These are phyloP conservation scores for Tetragnatha versicolor DNA, from an alignment of 1,140 invertebrate genomes.

Conservation along the genomic window DNA sequence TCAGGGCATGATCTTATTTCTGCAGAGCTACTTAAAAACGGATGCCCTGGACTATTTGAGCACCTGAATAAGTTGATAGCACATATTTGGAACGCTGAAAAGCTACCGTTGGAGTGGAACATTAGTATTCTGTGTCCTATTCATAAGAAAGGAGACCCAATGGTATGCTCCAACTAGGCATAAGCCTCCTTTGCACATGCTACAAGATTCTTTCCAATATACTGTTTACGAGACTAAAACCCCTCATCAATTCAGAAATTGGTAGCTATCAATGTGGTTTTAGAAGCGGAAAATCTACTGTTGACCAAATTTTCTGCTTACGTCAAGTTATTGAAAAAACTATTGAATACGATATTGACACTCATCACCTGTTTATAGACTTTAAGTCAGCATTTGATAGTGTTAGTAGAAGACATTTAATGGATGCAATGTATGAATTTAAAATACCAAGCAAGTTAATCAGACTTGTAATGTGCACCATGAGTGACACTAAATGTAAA, in stretches of 20 bases:
- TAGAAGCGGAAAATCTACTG: neutral
- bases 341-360: neutral
- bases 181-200: neutral
- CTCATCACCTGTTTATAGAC: neutral
- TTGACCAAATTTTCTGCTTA: neutral
- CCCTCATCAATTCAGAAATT: neutral
- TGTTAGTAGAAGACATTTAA: conserved; percentile 3
- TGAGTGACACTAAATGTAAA: neutral
- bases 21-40: neutral
- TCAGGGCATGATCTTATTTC: neutral
- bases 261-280: neutral
- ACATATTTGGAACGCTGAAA: neutral
- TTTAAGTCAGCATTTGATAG: conserved; percentile 9
- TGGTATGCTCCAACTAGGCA: neutral
- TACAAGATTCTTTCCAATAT: neutral
- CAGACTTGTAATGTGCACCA: neutral
- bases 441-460: neutral
- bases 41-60: neutral
- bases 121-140: neutral
- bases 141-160: neutral
- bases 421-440: conserved; percentile 12
- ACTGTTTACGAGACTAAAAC: neutral
- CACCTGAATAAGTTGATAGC: neutral
- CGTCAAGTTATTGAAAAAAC: neutral
- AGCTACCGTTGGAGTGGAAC: neutral